Conservation (phyloP, 1,140 invertebrate species). For the Caenorhabditis latens region DNA sequence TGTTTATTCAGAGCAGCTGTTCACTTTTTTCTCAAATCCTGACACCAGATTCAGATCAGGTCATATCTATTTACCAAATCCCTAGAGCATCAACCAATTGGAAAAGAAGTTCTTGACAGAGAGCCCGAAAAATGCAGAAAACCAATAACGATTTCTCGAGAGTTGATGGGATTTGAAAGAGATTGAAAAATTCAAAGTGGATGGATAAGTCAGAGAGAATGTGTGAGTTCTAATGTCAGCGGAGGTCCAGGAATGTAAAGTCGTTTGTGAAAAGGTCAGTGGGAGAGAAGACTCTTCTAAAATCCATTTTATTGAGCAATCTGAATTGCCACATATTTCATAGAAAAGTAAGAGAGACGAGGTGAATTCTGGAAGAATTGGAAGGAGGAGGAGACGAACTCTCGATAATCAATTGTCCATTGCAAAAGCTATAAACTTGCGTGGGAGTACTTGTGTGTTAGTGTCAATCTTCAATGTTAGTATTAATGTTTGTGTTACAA, state of each 20-base stretch:
- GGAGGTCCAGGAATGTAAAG: conserved; percentile 44
- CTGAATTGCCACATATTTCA: conserved; percentile 45
- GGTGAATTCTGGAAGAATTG: not conserved
- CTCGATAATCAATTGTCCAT: conserved; percentile 29
- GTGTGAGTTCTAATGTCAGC: conserved; percentile 53
- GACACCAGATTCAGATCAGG: too few relatives aligned
- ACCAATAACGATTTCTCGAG: conserved; percentile 38
- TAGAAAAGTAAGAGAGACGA: not conserved
- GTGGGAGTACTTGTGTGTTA: not conserved
- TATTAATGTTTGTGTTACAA: conserved; percentile 49
- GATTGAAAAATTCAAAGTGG: conserved; percentile 47
- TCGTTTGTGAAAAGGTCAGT: conserved; percentile 54
- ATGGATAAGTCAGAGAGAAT: conserved; percentile 50
- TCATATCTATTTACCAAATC: too few relatives aligned
- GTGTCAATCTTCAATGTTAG: conserved; percentile 20
- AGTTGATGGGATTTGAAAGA: conserved; percentile 28
- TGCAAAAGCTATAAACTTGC: conserved; percentile 11
- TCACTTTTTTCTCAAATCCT: too few relatives aligned
- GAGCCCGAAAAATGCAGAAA: not conserved
- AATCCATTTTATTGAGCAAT: conserved; percentile 51
- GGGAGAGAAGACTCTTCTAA: not conserved
- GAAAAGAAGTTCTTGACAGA: not conserved
- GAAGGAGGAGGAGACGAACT: not conserved
- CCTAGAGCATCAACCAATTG: not conserved
- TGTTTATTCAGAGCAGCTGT: too few relatives aligned